Evolutionary conservation across 2,888 invertebrate species (phyloP), one percentile per base, ranked within the genome.

Genomic region (Anticlea derivata): DNA sequence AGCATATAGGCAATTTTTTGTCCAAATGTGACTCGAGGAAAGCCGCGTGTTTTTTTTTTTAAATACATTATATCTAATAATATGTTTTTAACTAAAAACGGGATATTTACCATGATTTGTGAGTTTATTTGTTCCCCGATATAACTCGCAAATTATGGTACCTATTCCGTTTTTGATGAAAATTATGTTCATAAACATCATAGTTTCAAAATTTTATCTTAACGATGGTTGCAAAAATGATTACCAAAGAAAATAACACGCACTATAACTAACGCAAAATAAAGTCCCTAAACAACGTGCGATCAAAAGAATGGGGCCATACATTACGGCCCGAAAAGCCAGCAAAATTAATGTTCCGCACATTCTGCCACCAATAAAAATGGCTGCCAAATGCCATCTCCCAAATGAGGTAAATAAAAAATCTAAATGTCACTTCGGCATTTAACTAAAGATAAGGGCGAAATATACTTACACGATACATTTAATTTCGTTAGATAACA

Each of bases 371-470:
- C 75, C 80, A 75, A 86, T 87, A 87, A 87, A 86, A 85, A 79
- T 72, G 69, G 66, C 66, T 66, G 67, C 70, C 76, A 88, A 90
- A 89, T 89, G 89, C 77, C 89, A 88, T 77, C 80, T 83, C 79
- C 80, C 80, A 84, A 88, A 86, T 81, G 87, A 86, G 82, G 86
- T 85, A 82, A 87, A 85, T 89, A 89, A 90, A 87, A 84, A 83
- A 75, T 47, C 61, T 58, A 88, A 90, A 90, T 85, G 89, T 65
- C 88, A 86, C 68, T 66, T 60, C 73, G 63, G 54, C 59, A 66
- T 68, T 66, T 66, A 66, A 75, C 61, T 70, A 73, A 68, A 56
- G 66, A 60, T 70, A 60, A 58, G 63, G 59, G 66, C 63, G 47
- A 55, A 53, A 43, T 30, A 54, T 56, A 57, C 55, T 56, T 41